Conservation (phyloP, 2,113 vertebrate species). For the Paedocypris sp. region DNA sequence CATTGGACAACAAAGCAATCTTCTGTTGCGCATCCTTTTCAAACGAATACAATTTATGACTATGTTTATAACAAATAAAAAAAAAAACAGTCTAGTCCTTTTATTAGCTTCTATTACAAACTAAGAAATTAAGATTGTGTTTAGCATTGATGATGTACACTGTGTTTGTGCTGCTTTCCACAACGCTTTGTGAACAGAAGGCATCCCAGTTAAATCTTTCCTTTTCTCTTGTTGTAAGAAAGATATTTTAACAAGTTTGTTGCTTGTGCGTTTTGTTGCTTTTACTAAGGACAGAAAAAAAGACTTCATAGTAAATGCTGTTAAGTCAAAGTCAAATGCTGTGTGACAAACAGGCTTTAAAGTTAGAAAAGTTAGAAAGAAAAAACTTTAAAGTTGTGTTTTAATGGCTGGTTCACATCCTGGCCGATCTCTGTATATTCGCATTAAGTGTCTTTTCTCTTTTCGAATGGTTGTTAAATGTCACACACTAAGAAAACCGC, state of each 20-base stretch:
- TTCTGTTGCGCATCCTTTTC: too few relatives aligned
- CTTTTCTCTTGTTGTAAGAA: not conserved
- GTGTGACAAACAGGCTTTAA: too few relatives aligned
- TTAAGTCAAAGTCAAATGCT: conserved; percentile 46
- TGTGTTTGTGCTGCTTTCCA: too few relatives aligned
- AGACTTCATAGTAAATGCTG: conserved; percentile 32
- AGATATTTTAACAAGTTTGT: conserved; percentile 12
- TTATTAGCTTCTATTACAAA: too few relatives aligned
- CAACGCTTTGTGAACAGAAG: too few relatives aligned
- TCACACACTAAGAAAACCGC: conserved; percentile 48
- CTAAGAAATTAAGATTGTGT: too few relatives aligned
- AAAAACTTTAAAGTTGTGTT: conserved; percentile 31
- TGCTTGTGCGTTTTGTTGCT: conserved; percentile 10
- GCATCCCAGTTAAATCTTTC: not conserved
- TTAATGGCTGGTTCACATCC: conserved; percentile 45
- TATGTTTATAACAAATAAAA: too few relatives aligned
- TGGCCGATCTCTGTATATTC: conserved; percentile 49
- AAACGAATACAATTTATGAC: too few relatives aligned
- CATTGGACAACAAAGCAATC: too few relatives aligned
- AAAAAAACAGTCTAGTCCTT: too few relatives aligned
- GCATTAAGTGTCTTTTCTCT: conserved; percentile 25
- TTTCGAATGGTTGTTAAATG: conserved; percentile 55
- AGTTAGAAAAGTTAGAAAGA: conserved; percentile 41
- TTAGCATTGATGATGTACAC: too few relatives aligned
- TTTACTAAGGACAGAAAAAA: conserved; percentile 4